phyloP scores from a whole-genome alignment of 2,113 vertebrate genomes.

The Dicentrarchus labrax region DNA sequence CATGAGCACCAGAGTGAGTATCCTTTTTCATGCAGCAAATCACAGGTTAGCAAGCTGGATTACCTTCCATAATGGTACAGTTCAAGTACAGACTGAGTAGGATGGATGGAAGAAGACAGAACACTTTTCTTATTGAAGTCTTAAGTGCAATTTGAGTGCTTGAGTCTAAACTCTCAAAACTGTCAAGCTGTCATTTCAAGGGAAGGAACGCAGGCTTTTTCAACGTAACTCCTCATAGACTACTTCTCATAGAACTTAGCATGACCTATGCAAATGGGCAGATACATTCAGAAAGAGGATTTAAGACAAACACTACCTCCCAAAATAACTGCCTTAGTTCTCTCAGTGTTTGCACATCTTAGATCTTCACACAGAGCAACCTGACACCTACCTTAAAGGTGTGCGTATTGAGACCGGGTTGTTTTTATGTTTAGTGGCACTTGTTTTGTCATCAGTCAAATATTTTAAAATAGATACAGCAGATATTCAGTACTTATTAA shows the following conservation, averaged over 20 bases:
- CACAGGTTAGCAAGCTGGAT: not conserved
- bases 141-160: constrained; percentile 16
- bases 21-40: constrained; percentile 5
- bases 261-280: constrained; percentile 30
- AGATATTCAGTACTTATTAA: not conserved
- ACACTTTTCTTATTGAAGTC: constrained; percentile 1
- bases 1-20: not conserved
- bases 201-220: not conserved
- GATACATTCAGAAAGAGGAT: not conserved
- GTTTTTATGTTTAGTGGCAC: not conserved
- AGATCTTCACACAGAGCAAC: constrained; percentile 22
- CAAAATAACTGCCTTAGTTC: constrained; percentile 7
- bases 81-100: not conserved
- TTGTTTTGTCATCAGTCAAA: not conserved
- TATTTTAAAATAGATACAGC: not conserved
- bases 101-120: not conserved
- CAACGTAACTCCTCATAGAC: constrained; percentile 1
- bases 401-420: not conserved
- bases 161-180: constrained; percentile 22
- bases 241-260: constrained; percentile 27
- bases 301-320: not conserved
- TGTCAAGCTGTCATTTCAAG: constrained; percentile 35
- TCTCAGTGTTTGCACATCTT: not conserved
- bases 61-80: not conserved
- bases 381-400: constrained; percentile 18